Conservation (phyloP, 2,888 invertebrate genomes). For the Calephelis perditalis region DNA sequence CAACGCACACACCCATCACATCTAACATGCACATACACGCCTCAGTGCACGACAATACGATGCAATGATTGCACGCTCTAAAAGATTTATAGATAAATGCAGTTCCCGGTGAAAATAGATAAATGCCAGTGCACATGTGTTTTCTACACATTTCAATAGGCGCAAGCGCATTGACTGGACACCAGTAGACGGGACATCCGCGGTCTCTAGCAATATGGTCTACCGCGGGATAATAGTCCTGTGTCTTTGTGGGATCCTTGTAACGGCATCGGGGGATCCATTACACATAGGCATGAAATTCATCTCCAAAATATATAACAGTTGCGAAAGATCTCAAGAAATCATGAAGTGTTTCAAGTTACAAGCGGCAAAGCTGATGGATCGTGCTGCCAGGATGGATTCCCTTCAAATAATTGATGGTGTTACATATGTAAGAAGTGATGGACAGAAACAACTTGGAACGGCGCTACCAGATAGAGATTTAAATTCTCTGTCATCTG, state of each 20-base stretch:
- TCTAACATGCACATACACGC: conserved; percentile 49
- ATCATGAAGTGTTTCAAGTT: conserved; percentile 84
- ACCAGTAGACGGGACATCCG: conserved; percentile 47
- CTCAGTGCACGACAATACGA: conserved; percentile 71
- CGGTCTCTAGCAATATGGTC: conserved; percentile 59
- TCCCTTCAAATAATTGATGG: conserved; percentile 81
- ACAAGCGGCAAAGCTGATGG: conserved; percentile 81
- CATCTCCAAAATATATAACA: conserved; percentile 75
- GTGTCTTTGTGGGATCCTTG: conserved; percentile 51
- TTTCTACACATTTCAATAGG: conserved; percentile 73
- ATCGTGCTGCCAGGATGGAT: conserved; percentile 81
- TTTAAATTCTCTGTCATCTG: conserved; percentile 77
- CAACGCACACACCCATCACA: conserved; percentile 39
- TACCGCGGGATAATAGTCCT: conserved; percentile 62
- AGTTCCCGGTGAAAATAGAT: conserved; percentile 79
- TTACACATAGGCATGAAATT: conserved; percentile 67
- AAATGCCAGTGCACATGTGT: conserved; percentile 72
- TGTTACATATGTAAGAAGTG: conserved; percentile 73
- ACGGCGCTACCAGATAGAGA: conserved; percentile 76
- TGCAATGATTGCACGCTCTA: conserved; percentile 78
- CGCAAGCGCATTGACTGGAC: conserved; percentile 64
- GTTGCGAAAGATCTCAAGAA: conserved; percentile 81
- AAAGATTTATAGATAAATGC: conserved; percentile 78
- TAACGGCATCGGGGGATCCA: conserved; percentile 54
- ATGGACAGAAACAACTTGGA: conserved; percentile 66